phyloP scores from a whole-genome alignment of 2,888 invertebrate species.

The Caenorhabditis sp. region DNA sequence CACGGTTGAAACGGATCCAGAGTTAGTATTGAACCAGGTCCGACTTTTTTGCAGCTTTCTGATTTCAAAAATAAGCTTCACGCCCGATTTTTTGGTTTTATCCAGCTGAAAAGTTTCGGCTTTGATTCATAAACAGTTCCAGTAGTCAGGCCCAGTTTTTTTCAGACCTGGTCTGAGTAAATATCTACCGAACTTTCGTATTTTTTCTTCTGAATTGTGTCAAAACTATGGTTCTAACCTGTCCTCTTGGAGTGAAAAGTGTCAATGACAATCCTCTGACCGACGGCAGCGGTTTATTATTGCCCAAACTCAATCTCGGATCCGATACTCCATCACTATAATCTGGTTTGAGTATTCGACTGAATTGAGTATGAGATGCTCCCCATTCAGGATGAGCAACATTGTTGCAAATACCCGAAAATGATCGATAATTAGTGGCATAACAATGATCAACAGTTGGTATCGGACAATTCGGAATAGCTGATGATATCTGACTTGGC shows the following conservation, averaged over 20 bases:
- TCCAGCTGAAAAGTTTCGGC: too few relatives aligned
- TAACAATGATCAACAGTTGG: constrained; percentile 48
- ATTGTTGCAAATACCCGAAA: constrained; percentile 69
- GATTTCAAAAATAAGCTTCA: too few relatives aligned
- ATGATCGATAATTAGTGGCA: constrained; percentile 54
- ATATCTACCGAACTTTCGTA: too few relatives aligned
- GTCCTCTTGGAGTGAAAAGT: constrained; percentile 47
- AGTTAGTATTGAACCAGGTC: neutral
- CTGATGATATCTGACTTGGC: constrained; percentile 49
- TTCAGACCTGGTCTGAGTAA: too few relatives aligned
- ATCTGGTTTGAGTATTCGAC: constrained; percentile 64
- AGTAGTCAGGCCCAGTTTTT: too few relatives aligned
- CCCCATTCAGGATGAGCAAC: constrained; percentile 68
- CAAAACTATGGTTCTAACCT: too few relatives aligned
- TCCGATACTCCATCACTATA: constrained; percentile 62
- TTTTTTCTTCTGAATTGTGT: too few relatives aligned
- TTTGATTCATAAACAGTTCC: too few relatives aligned
- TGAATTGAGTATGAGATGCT: constrained; percentile 65
- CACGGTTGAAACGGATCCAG: too few relatives aligned
- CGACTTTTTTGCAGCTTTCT: neutral
- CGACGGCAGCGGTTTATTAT: constrained; percentile 44
- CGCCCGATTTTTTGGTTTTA: too few relatives aligned
- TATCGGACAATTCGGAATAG: constrained; percentile 53
- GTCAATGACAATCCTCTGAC: constrained; percentile 52
- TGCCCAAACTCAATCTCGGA: constrained; percentile 13